Conservation (phyloP, 1,140 invertebrate genomes). For the Ceratina calcarata region DNA sequence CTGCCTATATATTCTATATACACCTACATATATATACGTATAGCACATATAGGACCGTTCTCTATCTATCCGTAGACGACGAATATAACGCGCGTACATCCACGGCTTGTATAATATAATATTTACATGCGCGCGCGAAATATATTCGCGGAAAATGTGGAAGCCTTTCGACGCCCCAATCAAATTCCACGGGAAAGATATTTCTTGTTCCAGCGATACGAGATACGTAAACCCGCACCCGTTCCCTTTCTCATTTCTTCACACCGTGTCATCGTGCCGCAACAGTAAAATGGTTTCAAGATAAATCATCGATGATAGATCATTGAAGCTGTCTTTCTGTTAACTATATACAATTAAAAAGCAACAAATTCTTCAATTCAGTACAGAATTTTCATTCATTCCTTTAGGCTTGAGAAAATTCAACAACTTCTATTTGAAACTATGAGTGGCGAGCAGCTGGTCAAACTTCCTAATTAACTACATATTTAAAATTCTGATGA, state of each 20-base stretch:
- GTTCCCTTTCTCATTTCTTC: neutral
- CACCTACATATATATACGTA: slow-evolving; percentile 50
- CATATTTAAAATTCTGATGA: neutral
- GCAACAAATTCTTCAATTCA: too few relatives aligned
- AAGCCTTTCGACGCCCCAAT: slow-evolving; percentile 22
- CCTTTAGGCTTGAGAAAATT: too few relatives aligned
- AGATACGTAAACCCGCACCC: neutral
- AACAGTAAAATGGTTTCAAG: neutral
- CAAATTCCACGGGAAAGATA: slow-evolving; percentile 34
- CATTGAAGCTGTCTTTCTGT: too few relatives aligned
- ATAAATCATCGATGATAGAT: neutral
- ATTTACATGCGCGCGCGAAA: slow-evolving; percentile 41
- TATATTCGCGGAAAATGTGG: slow-evolving; percentile 48
- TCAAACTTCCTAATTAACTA: neutral
- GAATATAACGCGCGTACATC: slow-evolving; percentile 47
- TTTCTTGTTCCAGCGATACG: slow-evolving; percentile 30
- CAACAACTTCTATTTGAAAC: too few relatives aligned
- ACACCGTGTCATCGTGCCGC: neutral
- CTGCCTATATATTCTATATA: slow-evolving; percentile 41
- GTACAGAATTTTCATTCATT: too few relatives aligned
- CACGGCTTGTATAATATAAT: slow-evolving; percentile 56
- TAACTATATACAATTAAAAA: too few relatives aligned
- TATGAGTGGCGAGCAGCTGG: neutral
- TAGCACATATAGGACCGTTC: neutral
- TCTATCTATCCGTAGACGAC: slow-evolving; percentile 14